A percentile compares a stretch with the other conserved stretches of the same genome.
Evolutionary conservation across 2,113 vertebrate genomes (phyloP).

Genomic region (Ictalurus punctatus): DNA sequence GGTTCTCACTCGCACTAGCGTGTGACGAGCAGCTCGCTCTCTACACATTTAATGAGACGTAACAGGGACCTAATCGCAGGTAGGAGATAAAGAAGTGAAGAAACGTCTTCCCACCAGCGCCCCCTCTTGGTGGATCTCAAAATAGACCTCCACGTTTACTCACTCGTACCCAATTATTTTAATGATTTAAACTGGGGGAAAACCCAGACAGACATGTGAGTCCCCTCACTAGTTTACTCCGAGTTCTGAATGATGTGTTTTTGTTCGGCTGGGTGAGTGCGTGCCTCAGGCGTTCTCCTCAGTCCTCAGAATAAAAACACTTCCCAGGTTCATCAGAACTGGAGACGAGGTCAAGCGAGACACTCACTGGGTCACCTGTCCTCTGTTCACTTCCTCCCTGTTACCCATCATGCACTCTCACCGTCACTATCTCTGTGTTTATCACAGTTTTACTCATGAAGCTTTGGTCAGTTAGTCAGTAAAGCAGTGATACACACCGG

Average conservation of each 20-base stretch:
- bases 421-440: neutral
- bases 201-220: neutral
- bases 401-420: constrained; percentile 19
- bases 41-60: neutral
- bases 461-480: neutral
- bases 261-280: neutral
- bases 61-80: no score
- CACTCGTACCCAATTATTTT: neutral
- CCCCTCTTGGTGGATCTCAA: neutral
- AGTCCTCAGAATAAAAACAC: neutral
- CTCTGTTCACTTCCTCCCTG: neutral
- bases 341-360: neutral
- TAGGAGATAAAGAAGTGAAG: neutral
- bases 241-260: neutral
- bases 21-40: neutral
- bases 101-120: neutral
- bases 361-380: neutral
- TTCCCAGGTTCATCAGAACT: neutral
- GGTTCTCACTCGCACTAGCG: no score
- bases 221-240: neutral
- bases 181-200: neutral
- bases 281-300: neutral
- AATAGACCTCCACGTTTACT: neutral
- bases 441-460: neutral
- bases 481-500: neutral